Evolutionary conservation across 2,888 invertebrate genomes (phyloP).

Genomic region (Portevinia maculata): DNA sequence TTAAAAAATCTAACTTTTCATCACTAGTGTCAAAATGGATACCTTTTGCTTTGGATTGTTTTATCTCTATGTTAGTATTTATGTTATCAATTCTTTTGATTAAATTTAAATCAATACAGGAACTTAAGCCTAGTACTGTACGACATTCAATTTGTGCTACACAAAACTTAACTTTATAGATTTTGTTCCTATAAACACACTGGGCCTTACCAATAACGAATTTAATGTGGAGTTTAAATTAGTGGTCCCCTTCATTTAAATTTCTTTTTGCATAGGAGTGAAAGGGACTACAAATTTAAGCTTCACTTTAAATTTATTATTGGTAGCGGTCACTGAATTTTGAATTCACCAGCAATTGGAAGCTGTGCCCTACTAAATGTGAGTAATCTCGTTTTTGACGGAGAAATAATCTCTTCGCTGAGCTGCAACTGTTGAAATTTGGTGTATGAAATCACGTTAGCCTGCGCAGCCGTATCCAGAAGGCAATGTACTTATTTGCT

Average conservation of each 20-base stretch:
- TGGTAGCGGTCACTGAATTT: too few relatives aligned
- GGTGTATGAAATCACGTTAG: too few relatives aligned
- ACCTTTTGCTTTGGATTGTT: neutral
- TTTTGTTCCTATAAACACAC: too few relatives aligned
- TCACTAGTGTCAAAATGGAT: conserved; percentile 5
- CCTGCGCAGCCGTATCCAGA: neutral
- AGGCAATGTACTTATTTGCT: neutral
- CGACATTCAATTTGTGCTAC: conserved; percentile 22
- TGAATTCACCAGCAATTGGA: too few relatives aligned
- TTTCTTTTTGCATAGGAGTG: too few relatives aligned
- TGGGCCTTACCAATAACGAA: too few relatives aligned
- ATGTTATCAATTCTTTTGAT: conserved; percentile 23
- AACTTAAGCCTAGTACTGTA: conserved; percentile 9
- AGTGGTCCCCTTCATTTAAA: too few relatives aligned
- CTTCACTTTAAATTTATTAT: too few relatives aligned
- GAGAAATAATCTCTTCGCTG: conserved; percentile 3
- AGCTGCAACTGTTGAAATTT: conserved; percentile 31
- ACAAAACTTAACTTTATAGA: conserved; percentile 25
- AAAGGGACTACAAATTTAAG: too few relatives aligned
- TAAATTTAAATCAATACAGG: too few relatives aligned
- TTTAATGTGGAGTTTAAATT: too few relatives aligned
- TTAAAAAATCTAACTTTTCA: conserved; percentile 3
- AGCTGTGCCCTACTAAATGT: conserved; percentile 27
- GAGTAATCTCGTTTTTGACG: conserved; percentile 18
- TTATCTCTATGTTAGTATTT: neutral